phyloP scores from a whole-genome alignment of 2,113 vertebrate species.

The Agapornis roseicollis region DNA sequence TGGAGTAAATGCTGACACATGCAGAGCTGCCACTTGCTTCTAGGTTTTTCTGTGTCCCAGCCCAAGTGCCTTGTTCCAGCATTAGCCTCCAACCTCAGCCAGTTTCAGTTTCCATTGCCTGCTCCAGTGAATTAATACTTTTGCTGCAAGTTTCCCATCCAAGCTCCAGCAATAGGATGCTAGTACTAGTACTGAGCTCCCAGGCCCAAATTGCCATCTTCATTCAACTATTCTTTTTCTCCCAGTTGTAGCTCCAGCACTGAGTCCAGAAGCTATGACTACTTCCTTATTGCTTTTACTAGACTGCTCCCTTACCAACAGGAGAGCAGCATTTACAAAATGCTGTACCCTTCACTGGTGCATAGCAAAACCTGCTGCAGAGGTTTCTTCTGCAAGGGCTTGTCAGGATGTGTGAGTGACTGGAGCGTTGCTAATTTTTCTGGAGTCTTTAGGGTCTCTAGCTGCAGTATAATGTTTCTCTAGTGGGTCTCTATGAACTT shows the following conservation, averaged over 20 bases:
- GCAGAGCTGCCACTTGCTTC: fast-evolving
- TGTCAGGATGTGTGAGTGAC: background rate
- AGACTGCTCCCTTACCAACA: background rate
- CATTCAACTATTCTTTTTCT: background rate
- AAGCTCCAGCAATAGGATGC: background rate
- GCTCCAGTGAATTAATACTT: background rate
- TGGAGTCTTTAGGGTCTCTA: background rate
- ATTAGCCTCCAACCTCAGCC: background rate
- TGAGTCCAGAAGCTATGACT: background rate
- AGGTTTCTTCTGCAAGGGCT: background rate
- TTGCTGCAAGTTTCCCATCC: background rate
- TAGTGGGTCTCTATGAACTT: background rate
- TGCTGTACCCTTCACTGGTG: background rate
- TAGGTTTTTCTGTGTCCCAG: background rate
- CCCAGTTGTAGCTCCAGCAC: background rate
- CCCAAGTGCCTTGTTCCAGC: background rate
- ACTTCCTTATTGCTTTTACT: background rate
- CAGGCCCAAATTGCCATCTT: background rate
- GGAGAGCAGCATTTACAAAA: background rate
- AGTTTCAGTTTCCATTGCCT: background rate
- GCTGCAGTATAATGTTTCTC: background rate
- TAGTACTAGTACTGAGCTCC: background rate
- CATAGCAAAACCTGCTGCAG: background rate
- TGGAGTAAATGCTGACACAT: background rate
- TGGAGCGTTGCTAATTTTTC: background rate